Evolutionary conservation across 2,888 invertebrate species (phyloP).

Genomic region (Chalcis sispes): DNA sequence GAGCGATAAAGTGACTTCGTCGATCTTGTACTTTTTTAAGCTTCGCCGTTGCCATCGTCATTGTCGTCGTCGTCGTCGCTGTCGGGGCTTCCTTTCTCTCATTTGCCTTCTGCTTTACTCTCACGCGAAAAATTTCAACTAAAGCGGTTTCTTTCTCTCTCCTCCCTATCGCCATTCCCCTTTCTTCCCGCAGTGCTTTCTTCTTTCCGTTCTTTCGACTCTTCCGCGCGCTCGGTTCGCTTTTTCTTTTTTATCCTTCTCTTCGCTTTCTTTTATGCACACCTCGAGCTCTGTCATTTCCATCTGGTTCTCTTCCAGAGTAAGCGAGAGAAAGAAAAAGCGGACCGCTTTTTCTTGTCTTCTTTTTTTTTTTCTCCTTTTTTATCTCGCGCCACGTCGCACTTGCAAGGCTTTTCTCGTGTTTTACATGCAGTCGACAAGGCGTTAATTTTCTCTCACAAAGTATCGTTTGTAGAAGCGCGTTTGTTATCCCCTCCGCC

Average conservation of each 20-base stretch:
- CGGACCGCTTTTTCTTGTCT: not conserved
- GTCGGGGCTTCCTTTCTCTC: conserved; percentile 17
- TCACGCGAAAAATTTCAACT: conserved; percentile 34
- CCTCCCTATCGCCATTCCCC: not conserved
- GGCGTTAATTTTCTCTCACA: conserved; percentile 49
- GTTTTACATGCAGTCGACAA: conserved; percentile 47
- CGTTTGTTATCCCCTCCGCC: conserved; percentile 30
- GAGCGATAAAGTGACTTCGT: conserved; percentile 43
- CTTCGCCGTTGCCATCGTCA: not conserved
- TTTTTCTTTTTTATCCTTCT: not conserved
- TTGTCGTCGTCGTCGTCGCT: no score
- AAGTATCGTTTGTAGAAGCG: conserved; percentile 46
- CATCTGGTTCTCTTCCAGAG: conserved; percentile 23
- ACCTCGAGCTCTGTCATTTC: conserved; percentile 34
- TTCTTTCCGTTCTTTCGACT: conserved; percentile 15
- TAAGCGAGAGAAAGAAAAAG: no score
- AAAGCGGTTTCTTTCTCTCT: conserved; percentile 22
- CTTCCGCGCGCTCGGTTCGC: not conserved
- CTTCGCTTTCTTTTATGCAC: conserved; percentile 18
- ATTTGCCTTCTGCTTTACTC: conserved; percentile 20
- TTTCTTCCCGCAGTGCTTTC: conserved; percentile 4
- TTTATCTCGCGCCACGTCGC: conserved; percentile 21
- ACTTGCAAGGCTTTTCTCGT: conserved; percentile 26
- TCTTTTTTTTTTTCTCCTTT: conserved; percentile 11
- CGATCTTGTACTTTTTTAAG: conserved; percentile 44